Evolutionary conservation across 1,140 invertebrate species (phyloP).

Genomic region (Drosophila rufa): DNA sequence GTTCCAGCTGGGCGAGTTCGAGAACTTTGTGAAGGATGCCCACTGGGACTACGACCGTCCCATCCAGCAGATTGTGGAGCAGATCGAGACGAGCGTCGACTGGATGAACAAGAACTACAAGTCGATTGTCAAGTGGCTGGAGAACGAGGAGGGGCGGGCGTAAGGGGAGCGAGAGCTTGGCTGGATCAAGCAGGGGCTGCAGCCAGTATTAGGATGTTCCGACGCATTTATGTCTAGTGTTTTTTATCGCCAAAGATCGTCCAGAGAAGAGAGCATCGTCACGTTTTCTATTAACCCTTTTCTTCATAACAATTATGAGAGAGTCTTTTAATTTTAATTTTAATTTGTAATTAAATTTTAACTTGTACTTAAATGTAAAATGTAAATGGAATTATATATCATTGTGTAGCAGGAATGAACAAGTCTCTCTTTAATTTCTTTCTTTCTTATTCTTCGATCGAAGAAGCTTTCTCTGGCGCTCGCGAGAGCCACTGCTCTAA

Average conservation of each 20-base stretch:
- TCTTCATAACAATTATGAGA: constrained; percentile 52
- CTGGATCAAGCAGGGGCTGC: constrained; percentile 48
- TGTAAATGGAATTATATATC: constrained; percentile 47
- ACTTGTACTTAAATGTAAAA: constrained; percentile 77
- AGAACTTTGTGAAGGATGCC: constrained; percentile 88
- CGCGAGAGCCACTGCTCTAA: too few species aligned
- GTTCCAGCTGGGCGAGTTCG: constrained; percentile 91
- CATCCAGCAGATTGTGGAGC: constrained; percentile 91
- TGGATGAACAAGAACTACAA: constrained; percentile 92
- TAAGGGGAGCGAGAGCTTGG: constrained; percentile 25
- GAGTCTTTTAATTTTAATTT: constrained; percentile 72
- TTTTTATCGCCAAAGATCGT: constrained; percentile 57
- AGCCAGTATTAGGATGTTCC: constrained; percentile 66
- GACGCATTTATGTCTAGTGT: constrained; percentile 67
- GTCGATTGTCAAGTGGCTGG: constrained; percentile 90
- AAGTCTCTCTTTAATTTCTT: too few species aligned
- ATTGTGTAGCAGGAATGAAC: constrained; percentile 3
- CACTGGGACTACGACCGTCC: constrained; percentile 89
- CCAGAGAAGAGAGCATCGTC: constrained; percentile 20
- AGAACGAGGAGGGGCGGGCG: constrained; percentile 37
- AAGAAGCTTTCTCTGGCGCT: too few species aligned
- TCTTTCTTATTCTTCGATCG: too few species aligned
- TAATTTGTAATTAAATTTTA: constrained; percentile 16
- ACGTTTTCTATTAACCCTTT: constrained; percentile 37
- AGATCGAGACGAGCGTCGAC: constrained; percentile 91